Base-by-base conservation (phyloP, 2,888 invertebrate species). In the Troides helena region DNA sequence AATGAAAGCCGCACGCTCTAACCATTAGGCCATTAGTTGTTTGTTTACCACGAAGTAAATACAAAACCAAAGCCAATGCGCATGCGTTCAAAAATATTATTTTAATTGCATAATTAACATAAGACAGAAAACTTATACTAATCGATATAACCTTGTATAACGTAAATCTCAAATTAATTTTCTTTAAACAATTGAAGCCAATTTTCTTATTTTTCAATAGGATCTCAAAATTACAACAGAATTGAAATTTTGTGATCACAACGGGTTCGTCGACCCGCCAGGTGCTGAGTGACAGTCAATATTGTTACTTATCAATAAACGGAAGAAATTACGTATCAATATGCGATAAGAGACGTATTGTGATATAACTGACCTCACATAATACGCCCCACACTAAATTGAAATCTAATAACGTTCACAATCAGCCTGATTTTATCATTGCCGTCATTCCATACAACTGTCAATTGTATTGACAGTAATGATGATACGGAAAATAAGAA, bases 351-450 rank as follows among this genome's bases (percentile, higher is more conserved):
- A 83, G 81, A 78, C 75, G 76, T 75, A 81, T 79, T 80, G 85
- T 79, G 77, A 50, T 60, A 25, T 78, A 82, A 87, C 90, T 90
- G 89, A 91, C 90, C 91, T 90, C 81, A 85, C 89, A 88, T 86
- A 88, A 90, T 85, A 77, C 81, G 80, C 74, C 80, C 80, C 82
- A 86, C 84, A 89, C 90, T 89, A 83, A 83, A 76, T 81, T 75
- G 74, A 72, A 79, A 78, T 80, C 77, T 81, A 81, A 84, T 83
- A 78, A 76, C 72, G 75, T 81, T 59, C 76, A 82, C 80, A 82
- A 84, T 83, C 79, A 81, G 73, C 79, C 80, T 81, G 82, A 81
- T 84, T 83, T 81, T 80, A 84, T 81, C 80, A 78, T 77, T 75
- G 71, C 76, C 72, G 78, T 78, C 78, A 76, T 78, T 80, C 79